Conservation (phyloP, 2,797 vertebrate genomes). For the Bradypodion ventrale region DNA sequence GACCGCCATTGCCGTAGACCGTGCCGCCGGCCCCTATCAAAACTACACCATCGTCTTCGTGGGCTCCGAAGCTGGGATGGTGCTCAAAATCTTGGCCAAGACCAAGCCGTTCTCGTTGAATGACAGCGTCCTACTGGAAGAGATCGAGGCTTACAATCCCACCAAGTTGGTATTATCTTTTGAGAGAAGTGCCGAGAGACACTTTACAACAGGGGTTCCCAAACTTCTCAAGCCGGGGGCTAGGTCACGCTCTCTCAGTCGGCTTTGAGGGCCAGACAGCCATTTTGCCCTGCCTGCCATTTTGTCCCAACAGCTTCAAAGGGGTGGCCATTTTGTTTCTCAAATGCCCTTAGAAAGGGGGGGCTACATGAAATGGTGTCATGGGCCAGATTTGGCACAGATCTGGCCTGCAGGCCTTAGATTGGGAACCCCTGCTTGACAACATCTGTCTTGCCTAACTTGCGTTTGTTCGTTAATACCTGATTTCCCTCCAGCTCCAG, state of each 20-base stretch:
- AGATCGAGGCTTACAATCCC: conserved; percentile 95
- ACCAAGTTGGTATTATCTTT: conserved; percentile 86
- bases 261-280: too few relatives aligned
- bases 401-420: too few relatives aligned
- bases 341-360: too few relatives aligned
- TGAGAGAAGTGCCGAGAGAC: conserved; percentile 15
- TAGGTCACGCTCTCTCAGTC: too few relatives aligned
- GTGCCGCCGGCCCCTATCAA: conserved; percentile 88
- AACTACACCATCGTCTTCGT: conserved; percentile 97
- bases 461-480: conserved; percentile 45
- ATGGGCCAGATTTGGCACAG: too few relatives aligned
- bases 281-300: too few relatives aligned
- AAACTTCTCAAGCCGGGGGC: too few relatives aligned
- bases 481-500: conserved; percentile 24
- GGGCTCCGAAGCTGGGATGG: conserved; percentile 92
- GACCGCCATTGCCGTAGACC: conserved; percentile 91
- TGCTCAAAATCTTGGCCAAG: conserved; percentile 97
- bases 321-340: too few relatives aligned
- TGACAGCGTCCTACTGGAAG: conserved; percentile 94
- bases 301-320: too few relatives aligned
- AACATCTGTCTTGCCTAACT: conserved; percentile 21
- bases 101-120: conserved; percentile 86
- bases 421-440: too few relatives aligned
- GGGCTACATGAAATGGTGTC: too few relatives aligned
- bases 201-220: too few relatives aligned